Evolutionary conservation across 2,888 invertebrate species (phyloP).

Genomic region (Zootermopsis nevadensis): DNA sequence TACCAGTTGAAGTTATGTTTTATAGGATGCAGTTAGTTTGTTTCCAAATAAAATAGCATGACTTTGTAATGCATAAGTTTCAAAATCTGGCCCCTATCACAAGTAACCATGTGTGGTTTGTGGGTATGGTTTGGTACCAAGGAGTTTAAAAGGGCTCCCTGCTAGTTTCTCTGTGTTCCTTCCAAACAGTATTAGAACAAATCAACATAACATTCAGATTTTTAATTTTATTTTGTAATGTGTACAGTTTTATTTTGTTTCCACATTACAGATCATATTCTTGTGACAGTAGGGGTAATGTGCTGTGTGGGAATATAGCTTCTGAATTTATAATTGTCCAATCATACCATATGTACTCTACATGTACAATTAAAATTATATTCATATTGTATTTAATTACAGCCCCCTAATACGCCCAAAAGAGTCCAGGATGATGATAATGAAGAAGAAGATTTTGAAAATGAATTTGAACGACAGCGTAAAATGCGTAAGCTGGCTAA

Average conservation of each 20-base stretch:
- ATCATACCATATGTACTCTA: too few relatives aligned
- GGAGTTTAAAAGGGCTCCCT: too few relatives aligned
- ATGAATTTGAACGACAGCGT: slow-evolving; percentile 58
- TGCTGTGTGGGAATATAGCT: not conserved
- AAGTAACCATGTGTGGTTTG: too few relatives aligned
- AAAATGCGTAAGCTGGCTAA: slow-evolving; percentile 60
- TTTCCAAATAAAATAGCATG: too few relatives aligned
- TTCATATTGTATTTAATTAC: slow-evolving; percentile 22
- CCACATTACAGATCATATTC: not conserved
- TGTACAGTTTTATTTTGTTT: not conserved
- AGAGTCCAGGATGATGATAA: slow-evolving; percentile 66
- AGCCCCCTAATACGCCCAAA: slow-evolving; percentile 88
- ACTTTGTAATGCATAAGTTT: too few relatives aligned
- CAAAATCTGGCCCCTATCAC: too few relatives aligned
- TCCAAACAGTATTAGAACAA: too few relatives aligned
- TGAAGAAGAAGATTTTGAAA: slow-evolving; percentile 75
- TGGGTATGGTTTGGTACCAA: too few relatives aligned
- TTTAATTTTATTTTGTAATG: not conserved
- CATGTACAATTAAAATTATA: not conserved
- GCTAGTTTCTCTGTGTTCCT: too few relatives aligned
- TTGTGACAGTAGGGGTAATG: not conserved
- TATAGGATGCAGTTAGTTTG: too few relatives aligned
- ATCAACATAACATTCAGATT: not conserved
- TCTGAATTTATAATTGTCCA: not conserved
- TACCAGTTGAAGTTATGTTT: too few relatives aligned